phyloP scores from a whole-genome alignment of 2,113 vertebrate genomes.

The Podarcis cretensis region DNA sequence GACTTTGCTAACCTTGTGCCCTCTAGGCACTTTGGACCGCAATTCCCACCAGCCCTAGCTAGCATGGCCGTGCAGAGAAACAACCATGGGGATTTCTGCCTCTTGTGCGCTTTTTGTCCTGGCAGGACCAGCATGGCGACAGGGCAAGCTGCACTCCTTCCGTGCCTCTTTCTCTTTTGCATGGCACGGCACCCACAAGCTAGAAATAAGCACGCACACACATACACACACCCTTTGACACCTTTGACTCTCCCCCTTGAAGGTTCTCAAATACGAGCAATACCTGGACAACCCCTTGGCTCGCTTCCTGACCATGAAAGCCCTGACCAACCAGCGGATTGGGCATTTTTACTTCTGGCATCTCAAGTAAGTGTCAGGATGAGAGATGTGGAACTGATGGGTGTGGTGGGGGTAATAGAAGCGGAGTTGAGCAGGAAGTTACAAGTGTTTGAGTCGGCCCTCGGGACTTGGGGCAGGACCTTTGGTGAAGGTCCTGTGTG shows the following conservation, averaged over 20 bases:
- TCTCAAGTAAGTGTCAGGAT: slow-evolving; percentile 51
- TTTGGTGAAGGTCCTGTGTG: not conserved
- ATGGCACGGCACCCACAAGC: too few relatives aligned
- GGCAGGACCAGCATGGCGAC: too few relatives aligned
- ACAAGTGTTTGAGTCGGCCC: not conserved
- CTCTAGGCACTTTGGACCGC: too few relatives aligned
- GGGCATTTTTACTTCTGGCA: slow-evolving; percentile 77
- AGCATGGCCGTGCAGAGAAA: too few relatives aligned
- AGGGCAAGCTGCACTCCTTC: too few relatives aligned
- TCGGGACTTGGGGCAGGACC: not conserved
- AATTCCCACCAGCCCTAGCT: too few relatives aligned
- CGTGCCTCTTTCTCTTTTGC: too few relatives aligned
- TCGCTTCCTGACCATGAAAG: slow-evolving; percentile 75
- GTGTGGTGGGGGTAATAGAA: rapidly evolving
- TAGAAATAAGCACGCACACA: not conserved
- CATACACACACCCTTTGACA: not conserved
- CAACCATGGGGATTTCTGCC: too few relatives aligned
- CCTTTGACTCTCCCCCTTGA: not conserved
- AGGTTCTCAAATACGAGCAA: slow-evolving; percentile 76
- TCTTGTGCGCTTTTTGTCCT: too few relatives aligned
- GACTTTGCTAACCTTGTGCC: too few relatives aligned
- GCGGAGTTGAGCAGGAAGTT: rapidly evolving
- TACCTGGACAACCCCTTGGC: slow-evolving; percentile 74
- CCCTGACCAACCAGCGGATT: slow-evolving; percentile 72
- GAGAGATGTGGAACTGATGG: rapidly evolving